phyloP scores from a whole-genome alignment of 2,113 vertebrate species.

The Piaya cayana region DNA sequence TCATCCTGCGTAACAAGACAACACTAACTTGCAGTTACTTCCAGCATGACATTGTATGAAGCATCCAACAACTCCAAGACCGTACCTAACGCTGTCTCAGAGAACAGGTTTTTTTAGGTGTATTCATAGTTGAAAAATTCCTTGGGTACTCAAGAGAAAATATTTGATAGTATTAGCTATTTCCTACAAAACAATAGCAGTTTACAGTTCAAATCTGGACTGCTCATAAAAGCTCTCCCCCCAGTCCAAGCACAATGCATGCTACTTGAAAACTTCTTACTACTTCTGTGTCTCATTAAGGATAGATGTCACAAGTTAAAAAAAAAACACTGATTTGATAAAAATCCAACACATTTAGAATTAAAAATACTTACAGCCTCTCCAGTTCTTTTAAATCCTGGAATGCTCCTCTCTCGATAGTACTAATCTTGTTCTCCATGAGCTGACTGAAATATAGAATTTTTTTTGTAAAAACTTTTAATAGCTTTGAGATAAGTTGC shows the following conservation, averaged over 20 bases:
- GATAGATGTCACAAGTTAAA: neutral
- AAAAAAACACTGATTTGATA: neutral
- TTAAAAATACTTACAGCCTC: constrained; percentile 90
- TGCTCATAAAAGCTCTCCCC: neutral
- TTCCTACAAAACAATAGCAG: neutral
- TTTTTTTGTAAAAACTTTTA: constrained; percentile 15
- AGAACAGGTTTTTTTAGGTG: neutral
- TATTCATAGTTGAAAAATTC: neutral
- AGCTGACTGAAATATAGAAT: constrained; percentile 87
- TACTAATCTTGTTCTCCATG: constrained; percentile 98
- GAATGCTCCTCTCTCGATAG: constrained; percentile 96
- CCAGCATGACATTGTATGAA: neutral
- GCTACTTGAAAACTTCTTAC: neutral
- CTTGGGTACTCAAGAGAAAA: neutral
- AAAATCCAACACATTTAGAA: neutral
- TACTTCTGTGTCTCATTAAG: neutral
- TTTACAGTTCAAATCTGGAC: neutral
- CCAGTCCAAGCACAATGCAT: accelerated
- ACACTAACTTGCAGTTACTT: neutral
- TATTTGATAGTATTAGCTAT: neutral
- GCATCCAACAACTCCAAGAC: neutral
- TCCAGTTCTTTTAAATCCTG: constrained; percentile 98
- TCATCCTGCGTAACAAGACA: neutral
- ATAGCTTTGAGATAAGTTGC: neutral
- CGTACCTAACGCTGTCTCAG: neutral